Base-by-base conservation (phyloP, 2,113 vertebrate species). In the Sinocyclocheilus anshuiensis region DNA sequence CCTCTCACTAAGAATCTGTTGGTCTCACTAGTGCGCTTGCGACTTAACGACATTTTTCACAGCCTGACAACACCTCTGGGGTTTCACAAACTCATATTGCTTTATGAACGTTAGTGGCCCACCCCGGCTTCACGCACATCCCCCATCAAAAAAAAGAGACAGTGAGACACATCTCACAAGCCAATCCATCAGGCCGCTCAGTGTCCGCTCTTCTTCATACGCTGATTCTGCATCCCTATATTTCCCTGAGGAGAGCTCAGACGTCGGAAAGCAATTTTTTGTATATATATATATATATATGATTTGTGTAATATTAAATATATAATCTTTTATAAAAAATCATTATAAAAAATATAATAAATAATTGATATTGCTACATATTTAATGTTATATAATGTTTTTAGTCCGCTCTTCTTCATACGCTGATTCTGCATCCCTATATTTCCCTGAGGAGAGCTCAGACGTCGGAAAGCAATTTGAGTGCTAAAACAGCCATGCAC, bases 361-460 rank as follows among this genome's bases (percentile, higher is more conserved):
- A n/a, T n/a, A n/a, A n/a, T n/a, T n/a, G n/a, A n/a, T n/a, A n/a
- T n/a, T n/a, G n/a, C n/a, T n/a, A n/a, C n/a, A n/a, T n/a, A n/a
- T n/a, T n/a, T n/a, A n/a, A n/a, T n/a, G n/a, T n/a, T n/a, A n/a
- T n/a, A n/a, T n/a, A n/a, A n/a, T n/a, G n/a, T n/a, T n/a, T n/a
- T n/a, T n/a, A n/a, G 88, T 86, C 69, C 77, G 48, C 86, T 84
- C 85, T 65, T 71, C 87, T 87, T 86, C 87, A 88, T 89, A 33
- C n/a, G 77, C 86, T 57, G 86, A 88, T 82, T 85, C 87, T 15
- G 87, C 86, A 80, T 76, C 84, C 24, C 83, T 86, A 91, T 92
- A 93, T 94, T 94, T 93, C 93, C 94, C 93, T 0, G 83, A 90
- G 91, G 93, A 92, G 84, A n/a, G 55, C 77, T 90, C 88, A 39